Evolutionary conservation across 2,888 invertebrate genomes (phyloP).

Genomic region (Cyclophora punctaria): DNA sequence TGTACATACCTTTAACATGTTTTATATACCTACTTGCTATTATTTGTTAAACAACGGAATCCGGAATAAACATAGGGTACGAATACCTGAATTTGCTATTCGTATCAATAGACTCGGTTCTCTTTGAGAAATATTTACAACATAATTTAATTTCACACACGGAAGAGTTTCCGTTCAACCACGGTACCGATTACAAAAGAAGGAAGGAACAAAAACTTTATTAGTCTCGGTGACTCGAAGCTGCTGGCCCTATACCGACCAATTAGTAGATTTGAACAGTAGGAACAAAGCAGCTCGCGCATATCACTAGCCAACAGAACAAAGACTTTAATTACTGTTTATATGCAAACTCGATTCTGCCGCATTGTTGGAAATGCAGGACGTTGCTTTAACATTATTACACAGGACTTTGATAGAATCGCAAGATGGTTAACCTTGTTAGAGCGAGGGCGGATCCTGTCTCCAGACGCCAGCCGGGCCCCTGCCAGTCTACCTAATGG

Average conservation of each 20-base stretch:
- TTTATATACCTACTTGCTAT: too few species aligned
- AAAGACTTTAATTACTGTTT: constrained; percentile 28
- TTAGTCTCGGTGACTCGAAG: too few species aligned
- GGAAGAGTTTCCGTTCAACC: too few species aligned
- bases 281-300: constrained; percentile 13
- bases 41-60: too few species aligned
- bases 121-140: too few species aligned
- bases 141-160: too few species aligned
- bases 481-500: constrained; percentile 38
- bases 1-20: too few species aligned
- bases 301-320: constrained; percentile 13
- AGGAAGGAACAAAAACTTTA: too few species aligned
- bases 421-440: constrained; percentile 56
- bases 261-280: constrained; percentile 18
- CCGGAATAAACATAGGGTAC: too few species aligned
- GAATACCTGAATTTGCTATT: too few species aligned
- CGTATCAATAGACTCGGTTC: too few species aligned
- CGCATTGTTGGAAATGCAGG: constrained; percentile 23
- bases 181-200: too few species aligned
- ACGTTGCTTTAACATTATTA: constrained; percentile 43
- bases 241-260: constrained; percentile 1
- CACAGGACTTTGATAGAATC: constrained; percentile 51
- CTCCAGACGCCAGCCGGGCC: constrained; percentile 21
- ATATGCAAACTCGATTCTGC: constrained; percentile 23
- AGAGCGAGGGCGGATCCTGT: constrained; percentile 44